phyloP scores from a whole-genome alignment of 2,888 invertebrate species.

The Amblyjoppa fuscipennis region DNA sequence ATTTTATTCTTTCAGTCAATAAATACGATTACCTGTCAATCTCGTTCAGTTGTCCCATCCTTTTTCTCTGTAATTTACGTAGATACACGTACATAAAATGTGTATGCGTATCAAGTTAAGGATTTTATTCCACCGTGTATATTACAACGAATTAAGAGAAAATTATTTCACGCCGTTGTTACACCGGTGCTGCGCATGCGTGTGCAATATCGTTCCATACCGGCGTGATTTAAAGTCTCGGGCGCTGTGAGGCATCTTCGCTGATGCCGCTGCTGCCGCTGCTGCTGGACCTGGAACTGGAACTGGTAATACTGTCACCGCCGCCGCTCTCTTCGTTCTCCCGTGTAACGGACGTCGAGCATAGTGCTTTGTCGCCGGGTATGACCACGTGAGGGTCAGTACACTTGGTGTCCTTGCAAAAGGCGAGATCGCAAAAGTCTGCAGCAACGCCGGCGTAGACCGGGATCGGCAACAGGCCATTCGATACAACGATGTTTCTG shows the following conservation, averaged over 20 bases:
- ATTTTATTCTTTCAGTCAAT: slow-evolving; percentile 65
- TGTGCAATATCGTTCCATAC: not conserved
- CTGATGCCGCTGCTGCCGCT: not conserved
- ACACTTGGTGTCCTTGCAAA: slow-evolving; percentile 75
- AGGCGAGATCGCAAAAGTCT: slow-evolving; percentile 78
- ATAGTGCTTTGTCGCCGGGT: slow-evolving; percentile 15
- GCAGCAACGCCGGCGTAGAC: slow-evolving; percentile 72
- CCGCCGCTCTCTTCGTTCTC: slow-evolving; percentile 21
- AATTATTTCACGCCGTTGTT: no score
- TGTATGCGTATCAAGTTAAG: not conserved
- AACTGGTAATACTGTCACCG: slow-evolving; percentile 20
- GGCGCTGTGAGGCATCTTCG: not conserved
- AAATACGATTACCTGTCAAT: slow-evolving; percentile 33
- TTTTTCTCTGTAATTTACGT: not conserved
- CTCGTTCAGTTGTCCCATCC: slow-evolving; percentile 8
- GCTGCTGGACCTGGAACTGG: slow-evolving; percentile 2
- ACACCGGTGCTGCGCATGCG: not conserved
- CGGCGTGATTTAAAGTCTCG: slow-evolving; percentile 1
- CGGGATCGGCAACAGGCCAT: slow-evolving; percentile 79
- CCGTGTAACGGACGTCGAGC: slow-evolving; percentile 19
- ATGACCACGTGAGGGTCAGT: slow-evolving; percentile 69
- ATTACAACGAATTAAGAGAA: no score
- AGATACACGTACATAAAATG: not conserved
- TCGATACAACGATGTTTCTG: slow-evolving; percentile 82
- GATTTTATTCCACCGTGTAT: no score